Conservation (phyloP, 2,113 vertebrate genomes). For the Hucho hucho region DNA sequence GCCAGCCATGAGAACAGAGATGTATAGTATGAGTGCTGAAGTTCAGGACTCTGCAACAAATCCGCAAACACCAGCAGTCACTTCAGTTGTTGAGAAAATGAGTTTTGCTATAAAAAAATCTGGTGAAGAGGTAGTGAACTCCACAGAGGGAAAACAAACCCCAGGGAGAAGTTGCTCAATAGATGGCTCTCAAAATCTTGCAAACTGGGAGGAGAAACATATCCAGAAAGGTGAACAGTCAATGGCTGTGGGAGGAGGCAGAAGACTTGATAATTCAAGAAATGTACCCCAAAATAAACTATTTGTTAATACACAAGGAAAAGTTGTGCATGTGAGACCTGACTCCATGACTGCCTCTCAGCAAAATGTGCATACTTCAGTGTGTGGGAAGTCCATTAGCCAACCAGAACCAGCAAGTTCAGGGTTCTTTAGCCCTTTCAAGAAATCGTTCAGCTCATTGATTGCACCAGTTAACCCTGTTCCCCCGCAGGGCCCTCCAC, state of each 20-base stretch:
- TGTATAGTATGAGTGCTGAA: slow-evolving; percentile 15
- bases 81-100: slow-evolving; percentile 77
- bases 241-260: background rate
- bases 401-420: slow-evolving; percentile 46
- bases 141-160: slow-evolving; percentile 31
- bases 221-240: slow-evolving; percentile 11
- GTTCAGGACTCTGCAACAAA: slow-evolving; percentile 45
- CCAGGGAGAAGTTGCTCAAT: slow-evolving; percentile 21
- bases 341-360: slow-evolving; percentile 18
- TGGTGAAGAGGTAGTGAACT: slow-evolving; percentile 29
- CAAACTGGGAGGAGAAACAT: slow-evolving; percentile 19
- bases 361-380: slow-evolving; percentile 24
- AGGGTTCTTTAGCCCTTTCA: slow-evolving; percentile 84
- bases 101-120: slow-evolving; percentile 73
- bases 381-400: slow-evolving; percentile 6
- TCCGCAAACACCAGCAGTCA: slow-evolving; percentile 64
- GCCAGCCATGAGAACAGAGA: slow-evolving; percentile 11
- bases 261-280: slow-evolving; percentile 24
- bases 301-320: slow-evolving; percentile 27
- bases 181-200: slow-evolving; percentile 18
- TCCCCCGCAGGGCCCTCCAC: slow-evolving; percentile 55
- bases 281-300: slow-evolving; percentile 35
- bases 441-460: slow-evolving; percentile 84
- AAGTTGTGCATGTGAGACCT: slow-evolving; percentile 22
- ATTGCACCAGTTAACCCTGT: slow-evolving; percentile 70